A percentile compares a stretch with the other conserved stretches of the same genome.
Evolutionary conservation across 1,140 invertebrate species (phyloP).

Genomic region (Metaphire vulgaris): DNA sequence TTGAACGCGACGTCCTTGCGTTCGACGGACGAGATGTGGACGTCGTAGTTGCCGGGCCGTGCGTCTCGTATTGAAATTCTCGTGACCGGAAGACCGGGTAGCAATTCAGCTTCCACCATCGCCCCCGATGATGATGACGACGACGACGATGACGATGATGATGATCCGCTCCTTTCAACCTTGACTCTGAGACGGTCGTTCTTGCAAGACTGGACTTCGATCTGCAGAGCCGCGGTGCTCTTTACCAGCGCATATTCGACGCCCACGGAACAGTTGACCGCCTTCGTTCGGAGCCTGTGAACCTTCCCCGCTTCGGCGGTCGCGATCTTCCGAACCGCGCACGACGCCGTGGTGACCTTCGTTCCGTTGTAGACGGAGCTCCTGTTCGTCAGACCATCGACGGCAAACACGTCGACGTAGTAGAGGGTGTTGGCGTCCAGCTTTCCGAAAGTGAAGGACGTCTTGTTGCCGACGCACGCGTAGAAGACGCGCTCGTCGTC

Average conservation of each 20-base stretch:
- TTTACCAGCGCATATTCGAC: slow-evolving; percentile 13
- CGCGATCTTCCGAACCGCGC: not conserved
- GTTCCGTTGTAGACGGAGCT: slow-evolving; percentile 39
- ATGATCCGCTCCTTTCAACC: not conserved
- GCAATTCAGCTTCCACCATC: not conserved
- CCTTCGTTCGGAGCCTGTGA: not conserved
- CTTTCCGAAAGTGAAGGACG: slow-evolving; percentile 38
- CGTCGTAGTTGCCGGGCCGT: not conserved
- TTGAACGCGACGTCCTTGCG: slow-evolving; percentile 9
- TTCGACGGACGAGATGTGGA: not conserved
- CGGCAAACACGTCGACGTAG: slow-evolving; percentile 46
- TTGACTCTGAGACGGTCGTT: slow-evolving; percentile 10
- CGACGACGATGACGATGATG: too few species aligned
- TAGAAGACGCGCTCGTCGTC: slow-evolving; percentile 33
- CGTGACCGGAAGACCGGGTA: not conserved
- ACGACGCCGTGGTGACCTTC: slow-evolving; percentile 32
- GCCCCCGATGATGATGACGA: too few species aligned
- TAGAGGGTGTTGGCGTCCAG: slow-evolving; percentile 40
- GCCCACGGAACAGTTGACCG: not conserved
- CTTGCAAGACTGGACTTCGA: not conserved
- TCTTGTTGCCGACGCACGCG: slow-evolving; percentile 42
- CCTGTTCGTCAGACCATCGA: slow-evolving; percentile 37
- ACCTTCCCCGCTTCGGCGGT: slow-evolving; percentile 21
- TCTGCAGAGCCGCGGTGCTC: not conserved
- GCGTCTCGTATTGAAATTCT: not conserved